phyloP scores from a whole-genome alignment of 2,888 invertebrate species.

The Pandemis corylana region DNA sequence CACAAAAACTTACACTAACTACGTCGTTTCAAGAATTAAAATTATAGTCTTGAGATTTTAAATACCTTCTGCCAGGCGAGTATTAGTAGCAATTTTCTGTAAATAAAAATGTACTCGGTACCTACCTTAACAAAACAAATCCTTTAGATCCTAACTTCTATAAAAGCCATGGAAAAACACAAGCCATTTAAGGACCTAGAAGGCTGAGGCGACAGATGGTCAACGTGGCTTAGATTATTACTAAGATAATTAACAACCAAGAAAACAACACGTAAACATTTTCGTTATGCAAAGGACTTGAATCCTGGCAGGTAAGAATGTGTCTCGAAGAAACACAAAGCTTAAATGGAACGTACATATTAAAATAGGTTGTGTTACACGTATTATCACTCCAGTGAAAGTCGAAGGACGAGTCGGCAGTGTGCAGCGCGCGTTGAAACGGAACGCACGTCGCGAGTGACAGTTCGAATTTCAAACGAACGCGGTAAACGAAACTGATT shows the following conservation, averaged over 20 bases:
- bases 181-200: slow-evolving; percentile 34
- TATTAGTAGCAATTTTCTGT: too few relatives aligned
- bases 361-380: slow-evolving; percentile 43
- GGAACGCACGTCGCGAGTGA: slow-evolving; percentile 51
- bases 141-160: slow-evolving; percentile 1
- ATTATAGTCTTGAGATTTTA: too few relatives aligned
- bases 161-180: slow-evolving; percentile 38
- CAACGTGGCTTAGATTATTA: slow-evolving; percentile 35
- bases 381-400: slow-evolving; percentile 73
- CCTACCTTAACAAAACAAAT: not conserved
- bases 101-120: too few relatives aligned
- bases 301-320: slow-evolving; percentile 35
- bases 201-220: slow-evolving; percentile 39
- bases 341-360: slow-evolving; percentile 41
- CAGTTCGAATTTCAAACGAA: slow-evolving; percentile 44
- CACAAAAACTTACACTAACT: too few relatives aligned
- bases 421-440: slow-evolving; percentile 57
- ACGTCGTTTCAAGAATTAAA: too few relatives aligned
- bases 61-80: too few relatives aligned
- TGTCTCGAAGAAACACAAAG: slow-evolving; percentile 41
- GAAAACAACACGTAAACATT: slow-evolving; percentile 39
- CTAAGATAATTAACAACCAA: slow-evolving; percentile 29
- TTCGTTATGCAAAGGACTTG: slow-evolving; percentile 36
- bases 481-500: slow-evolving; percentile 57
- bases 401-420: slow-evolving; percentile 75